Evolutionary conservation across 1,140 invertebrate genomes (phyloP), one percentile per base, ranked within the genome.

Genomic region (Drosophila navojoa): DNA sequence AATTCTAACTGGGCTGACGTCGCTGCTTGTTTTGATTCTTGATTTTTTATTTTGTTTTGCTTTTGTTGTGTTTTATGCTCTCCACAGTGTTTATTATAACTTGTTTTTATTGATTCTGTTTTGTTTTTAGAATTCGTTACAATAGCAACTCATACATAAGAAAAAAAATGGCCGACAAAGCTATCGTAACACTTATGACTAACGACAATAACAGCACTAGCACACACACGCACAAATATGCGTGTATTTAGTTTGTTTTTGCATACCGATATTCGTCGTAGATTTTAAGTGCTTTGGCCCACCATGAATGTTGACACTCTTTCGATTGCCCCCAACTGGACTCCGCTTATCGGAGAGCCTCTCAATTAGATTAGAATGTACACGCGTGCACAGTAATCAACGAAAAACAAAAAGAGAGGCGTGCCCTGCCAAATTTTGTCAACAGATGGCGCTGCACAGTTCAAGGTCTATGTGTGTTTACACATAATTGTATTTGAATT

Each of bases 81-180:
- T 38, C 22, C 45, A 5, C 22, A 52, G 42, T 25, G 44, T 85
- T 64, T 60, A 77, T 61, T 60, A 77, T 76, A 72, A 73, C 76
- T 57, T 16, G 79, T 89, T 86, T 38, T 86, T 79, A 76, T 79
- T 76, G 71, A 79, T 82, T 86, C 76, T 81, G 71, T 81, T 86
- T 86, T 86, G 84, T 87, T 86, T 82, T 63, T 38, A 25, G 45
- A 52, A 68, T 86, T 86, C 79, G 76, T 86, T 82, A 82, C 82
- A 86, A 86, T 79, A 62, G 71, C 55, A 38, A 11, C 76, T 50
- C 80, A 84, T 84, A 79, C 76, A 60, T 29, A 45, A 60, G 19
- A 45, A 60, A 54, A 68, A 45, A 60, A 54, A 68, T 72, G 70
- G 63, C 70, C 62, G 70, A 25, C 70, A 68, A 72, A 72, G 70